Percentiles rank a stretch among this genome's conserved stretches.
Evolutionary conservation across 2,113 vertebrate genomes (phyloP).

Genomic region (Apaloderma vittatum): DNA sequence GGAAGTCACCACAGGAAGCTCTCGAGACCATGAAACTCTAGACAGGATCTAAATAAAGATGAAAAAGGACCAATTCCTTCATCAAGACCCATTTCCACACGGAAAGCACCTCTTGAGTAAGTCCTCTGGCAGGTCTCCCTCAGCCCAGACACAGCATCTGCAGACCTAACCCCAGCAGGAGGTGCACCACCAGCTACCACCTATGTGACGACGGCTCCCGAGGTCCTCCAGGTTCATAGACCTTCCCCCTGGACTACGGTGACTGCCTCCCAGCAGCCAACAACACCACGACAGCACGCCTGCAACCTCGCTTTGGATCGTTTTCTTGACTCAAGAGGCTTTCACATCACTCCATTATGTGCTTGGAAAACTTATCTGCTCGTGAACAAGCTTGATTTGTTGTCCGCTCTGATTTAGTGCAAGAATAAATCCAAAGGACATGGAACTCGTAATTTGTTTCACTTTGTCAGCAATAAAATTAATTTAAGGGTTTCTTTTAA

Average conservation of each 20-base stretch:
- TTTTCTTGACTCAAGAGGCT: neutral
- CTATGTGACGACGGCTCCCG: rapidly evolving
- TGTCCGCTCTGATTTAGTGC: neutral
- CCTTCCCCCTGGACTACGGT: neutral
- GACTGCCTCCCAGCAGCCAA: neutral
- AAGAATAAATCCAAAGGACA: neutral
- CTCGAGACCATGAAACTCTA: neutral
- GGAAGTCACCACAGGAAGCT: neutral
- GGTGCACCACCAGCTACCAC: too few species aligned
- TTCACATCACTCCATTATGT: neutral
- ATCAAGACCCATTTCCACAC: neutral
- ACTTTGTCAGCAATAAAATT: neutral
- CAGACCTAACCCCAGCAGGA: neutral
- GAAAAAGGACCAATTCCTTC: neutral
- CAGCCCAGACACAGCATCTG: neutral
- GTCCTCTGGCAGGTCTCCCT: neutral
- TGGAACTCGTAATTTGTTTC: neutral
- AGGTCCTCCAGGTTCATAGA: neutral
- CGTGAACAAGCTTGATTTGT: neutral
- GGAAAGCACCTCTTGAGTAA: neutral
- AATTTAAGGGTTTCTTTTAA: neutral
- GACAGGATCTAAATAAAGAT: neutral
- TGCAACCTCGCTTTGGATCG: neutral
- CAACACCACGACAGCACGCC: neutral
- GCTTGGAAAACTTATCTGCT: neutral